Evolutionary conservation across 1,140 invertebrate genomes (phyloP).

Genomic region (Drosophila mauritiana): DNA sequence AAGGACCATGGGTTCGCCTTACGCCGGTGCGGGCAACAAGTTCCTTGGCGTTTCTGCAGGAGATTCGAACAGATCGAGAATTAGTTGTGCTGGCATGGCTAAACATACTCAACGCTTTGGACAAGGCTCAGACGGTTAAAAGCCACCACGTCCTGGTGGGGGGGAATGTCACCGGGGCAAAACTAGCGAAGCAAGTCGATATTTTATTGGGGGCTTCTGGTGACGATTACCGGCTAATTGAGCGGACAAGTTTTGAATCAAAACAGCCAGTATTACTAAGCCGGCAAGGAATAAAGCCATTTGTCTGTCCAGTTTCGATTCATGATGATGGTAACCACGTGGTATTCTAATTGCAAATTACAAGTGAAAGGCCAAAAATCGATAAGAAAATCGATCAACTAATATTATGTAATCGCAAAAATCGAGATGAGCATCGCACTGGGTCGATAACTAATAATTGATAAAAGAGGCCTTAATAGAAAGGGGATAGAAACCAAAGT

Average conservation of each 20-base stretch:
- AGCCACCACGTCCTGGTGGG: background rate
- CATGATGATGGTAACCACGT: background rate
- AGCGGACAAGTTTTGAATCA: background rate
- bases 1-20: constrained; percentile 46
- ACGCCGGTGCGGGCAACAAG: constrained; percentile 14
- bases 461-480: too few relatives aligned
- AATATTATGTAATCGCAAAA: background rate
- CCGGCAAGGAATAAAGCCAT: background rate
- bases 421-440: too few relatives aligned
- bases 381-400: background rate
- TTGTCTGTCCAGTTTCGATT: too few relatives aligned
- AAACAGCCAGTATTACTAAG: background rate
- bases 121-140: constrained; percentile 9
- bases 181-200: constrained; percentile 10
- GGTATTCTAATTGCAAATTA: background rate
- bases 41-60: constrained; percentile 51
- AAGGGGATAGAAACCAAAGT: constrained; percentile 1
- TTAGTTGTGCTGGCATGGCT: background rate
- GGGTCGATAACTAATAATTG: background rate
- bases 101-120: constrained; percentile 6
- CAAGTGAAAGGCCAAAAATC: background rate
- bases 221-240: background rate
- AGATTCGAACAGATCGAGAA: constrained; percentile 17
- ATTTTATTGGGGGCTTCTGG: constrained; percentile 17
- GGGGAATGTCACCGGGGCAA: background rate